Evolutionary conservation across 2,888 invertebrate genomes (phyloP), one percentile per base, ranked within the genome.

Genomic region (Lamellibrachia satsuma): DNA sequence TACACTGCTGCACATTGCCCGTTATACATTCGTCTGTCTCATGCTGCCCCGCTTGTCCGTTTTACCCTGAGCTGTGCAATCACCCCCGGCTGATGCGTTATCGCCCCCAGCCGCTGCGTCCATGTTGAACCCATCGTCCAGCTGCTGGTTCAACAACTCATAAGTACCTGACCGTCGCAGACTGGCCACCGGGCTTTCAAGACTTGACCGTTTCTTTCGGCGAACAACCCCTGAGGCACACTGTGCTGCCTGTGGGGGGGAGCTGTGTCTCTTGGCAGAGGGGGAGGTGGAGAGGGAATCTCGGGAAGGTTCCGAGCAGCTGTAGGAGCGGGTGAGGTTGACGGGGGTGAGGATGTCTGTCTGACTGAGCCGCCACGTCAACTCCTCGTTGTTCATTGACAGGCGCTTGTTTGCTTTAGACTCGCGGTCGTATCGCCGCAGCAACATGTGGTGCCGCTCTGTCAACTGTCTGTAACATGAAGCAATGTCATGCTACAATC

Each of bases 331-430:
- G 3, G 75, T 75, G 22, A 75, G 15, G n/a, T 75, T 75, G 4
- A 75, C 75, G 15, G 75, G 75, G 22, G 15, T 15, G 75, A 75
- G 75, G 75, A 75, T 90, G 60, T 91, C 93, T 39, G 92, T 93
- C 96, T 98, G 98, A 95, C 98, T 97, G 93, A 99, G 97, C 95
- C 98, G 98, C 97, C 98, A 99, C 95, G 98, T 97, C 3, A 99
- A 97, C 96, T 98, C 98, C 97, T 99, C 99, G 96, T 98, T 98
- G 95, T 98, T 97, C 95, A 98, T 98, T 92, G 97, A 97, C 91
- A 98, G 97, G 2, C 98, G 97, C 93, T 98, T 97, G 95, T 98
- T 98, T 94, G 98, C 98, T 95, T 98, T 98, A 2, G 97, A 97
- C 96, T 98, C 98, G 93, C 98, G 97, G 91, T 98, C 98, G 93